Evolutionary conservation across 2,888 invertebrate species (phyloP), one percentile per base, ranked within the genome.

Genomic region (Punctoribates punctum): DNA sequence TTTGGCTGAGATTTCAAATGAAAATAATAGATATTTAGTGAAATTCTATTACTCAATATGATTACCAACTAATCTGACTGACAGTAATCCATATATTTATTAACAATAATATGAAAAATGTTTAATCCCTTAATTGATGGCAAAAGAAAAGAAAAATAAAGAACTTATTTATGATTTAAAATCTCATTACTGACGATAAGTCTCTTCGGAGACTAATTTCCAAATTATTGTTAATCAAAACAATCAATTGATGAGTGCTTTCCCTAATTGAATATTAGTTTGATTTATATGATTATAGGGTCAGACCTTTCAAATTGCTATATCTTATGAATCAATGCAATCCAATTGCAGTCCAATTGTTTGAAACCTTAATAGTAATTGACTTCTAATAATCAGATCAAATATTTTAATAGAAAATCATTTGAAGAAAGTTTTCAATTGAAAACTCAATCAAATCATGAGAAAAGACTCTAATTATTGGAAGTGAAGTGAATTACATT

Each of bases 61-160:
- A 62, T 62, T 62, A 62, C 29, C 29, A 15, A 23, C 67, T 67
- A 67, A 67, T 67, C 67, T 67, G 67, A 67, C 20, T 8, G 29
- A 9, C 38, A 67, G 34, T 67, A 38, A 67, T 67, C 67, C 38
- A 67, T 38, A 20, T 38, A 20, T 38, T 38, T 38, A 38, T 67
- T 1, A 67, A 38, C 38, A 67, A 67, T 67, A 67, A 34, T 67
- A 67, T 62, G 9, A 27, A 27, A 60, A 27, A 27, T 11, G 11
- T 25, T 27, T 60, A 60, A 60, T 60, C 25, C 60, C 8, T 27
- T 60, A 60, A 60, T 60, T 60, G 57, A 20, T 57, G 11, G 29
- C 9, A 27, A 60, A 57, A 60, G 48, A 48, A 48, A 17, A 17
- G 48, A 60, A 8, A 5, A 27, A 29, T 60, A 20, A 34, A 67